These are phyloP conservation scores for Drosophila pruinosa DNA, from an alignment of 1,140 invertebrate genomes.

Conservation along the genomic window DNA sequence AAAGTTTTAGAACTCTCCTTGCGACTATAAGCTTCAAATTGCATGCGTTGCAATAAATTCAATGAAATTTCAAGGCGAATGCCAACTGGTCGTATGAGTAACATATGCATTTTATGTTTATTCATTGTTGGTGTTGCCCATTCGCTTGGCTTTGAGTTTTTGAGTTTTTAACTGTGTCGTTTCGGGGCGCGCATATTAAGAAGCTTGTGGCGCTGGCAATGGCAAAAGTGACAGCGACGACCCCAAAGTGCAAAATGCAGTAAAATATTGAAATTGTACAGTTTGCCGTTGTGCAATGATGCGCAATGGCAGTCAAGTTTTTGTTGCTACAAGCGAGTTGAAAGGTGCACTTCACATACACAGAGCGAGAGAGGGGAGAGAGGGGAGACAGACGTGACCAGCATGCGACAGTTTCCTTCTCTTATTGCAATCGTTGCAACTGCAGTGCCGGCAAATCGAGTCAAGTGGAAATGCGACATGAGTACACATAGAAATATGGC, in stretches of 20 bases:
- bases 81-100: constrained; percentile 53
- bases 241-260: constrained; percentile 66
- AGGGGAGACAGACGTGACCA: constrained; percentile 58
- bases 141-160: constrained; percentile 42
- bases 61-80: background rate
- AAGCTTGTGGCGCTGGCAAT: constrained; percentile 4
- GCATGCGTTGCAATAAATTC: constrained; percentile 12
- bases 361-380: background rate
- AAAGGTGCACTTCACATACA: constrained; percentile 37
- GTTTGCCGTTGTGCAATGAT: constrained; percentile 66
- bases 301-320: constrained; percentile 49
- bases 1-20: too few species aligned
- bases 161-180: constrained; percentile 38
- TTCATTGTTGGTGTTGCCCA: background rate
- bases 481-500: background rate
- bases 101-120: constrained; percentile 55
- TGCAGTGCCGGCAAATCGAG: constrained; percentile 14
- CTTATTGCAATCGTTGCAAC: constrained; percentile 1
- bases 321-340: constrained; percentile 32
- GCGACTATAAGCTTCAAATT: background rate
- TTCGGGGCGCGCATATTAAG: constrained; percentile 56
- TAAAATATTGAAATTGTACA: constrained; percentile 75
- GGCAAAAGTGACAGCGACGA: constrained; percentile 23
- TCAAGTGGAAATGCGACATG: constrained; percentile 27
- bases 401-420: constrained; percentile 37